Evolutionary conservation across 2,888 invertebrate genomes (phyloP).

Genomic region (Troilus luridus): DNA sequence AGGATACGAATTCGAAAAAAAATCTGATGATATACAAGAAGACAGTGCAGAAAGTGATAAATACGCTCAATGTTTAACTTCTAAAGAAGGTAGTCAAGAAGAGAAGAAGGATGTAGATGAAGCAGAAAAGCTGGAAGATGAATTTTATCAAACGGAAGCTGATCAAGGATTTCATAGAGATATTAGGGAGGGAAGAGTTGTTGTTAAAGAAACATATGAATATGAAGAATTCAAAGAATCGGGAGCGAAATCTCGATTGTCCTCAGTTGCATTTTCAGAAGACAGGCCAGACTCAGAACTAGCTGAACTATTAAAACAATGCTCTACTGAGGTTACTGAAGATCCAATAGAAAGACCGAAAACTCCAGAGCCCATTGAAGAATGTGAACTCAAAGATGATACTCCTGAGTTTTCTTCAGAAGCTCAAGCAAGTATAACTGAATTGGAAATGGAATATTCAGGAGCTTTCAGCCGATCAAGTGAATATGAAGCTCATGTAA

Average conservation of each 20-base stretch:
- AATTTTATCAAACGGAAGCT: conserved; percentile 70
- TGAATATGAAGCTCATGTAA: conserved; percentile 67
- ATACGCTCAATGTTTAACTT: conserved; percentile 68
- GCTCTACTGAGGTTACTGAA: conserved; percentile 68
- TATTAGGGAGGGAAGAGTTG: conserved; percentile 69
- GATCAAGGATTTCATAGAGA: conserved; percentile 70
- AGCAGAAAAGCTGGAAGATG: conserved; percentile 68
- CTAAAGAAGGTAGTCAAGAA: conserved; percentile 70
- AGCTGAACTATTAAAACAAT: conserved; percentile 68
- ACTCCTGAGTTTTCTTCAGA: conserved; percentile 68
- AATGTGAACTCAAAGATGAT: conserved; percentile 69
- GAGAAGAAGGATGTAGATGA: conserved; percentile 71
- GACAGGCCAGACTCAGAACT: conserved; percentile 70
- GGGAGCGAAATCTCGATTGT: conserved; percentile 68
- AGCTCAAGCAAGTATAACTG: conserved; percentile 69
- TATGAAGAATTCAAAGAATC: conserved; percentile 70
- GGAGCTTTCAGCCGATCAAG: conserved; percentile 66
- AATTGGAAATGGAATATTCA: conserved; percentile 69
- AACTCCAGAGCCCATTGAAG: conserved; percentile 71
- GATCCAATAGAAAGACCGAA: conserved; percentile 73
- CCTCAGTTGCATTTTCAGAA: conserved; percentile 69
- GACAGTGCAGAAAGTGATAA: conserved; percentile 69
- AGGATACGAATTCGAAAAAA: conserved; percentile 65
- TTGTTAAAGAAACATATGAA: conserved; percentile 70
- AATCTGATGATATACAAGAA: conserved; percentile 63